Conservation (phyloP, 2,113 vertebrate genomes). For the Cyphomyrus plagiostoma region DNA sequence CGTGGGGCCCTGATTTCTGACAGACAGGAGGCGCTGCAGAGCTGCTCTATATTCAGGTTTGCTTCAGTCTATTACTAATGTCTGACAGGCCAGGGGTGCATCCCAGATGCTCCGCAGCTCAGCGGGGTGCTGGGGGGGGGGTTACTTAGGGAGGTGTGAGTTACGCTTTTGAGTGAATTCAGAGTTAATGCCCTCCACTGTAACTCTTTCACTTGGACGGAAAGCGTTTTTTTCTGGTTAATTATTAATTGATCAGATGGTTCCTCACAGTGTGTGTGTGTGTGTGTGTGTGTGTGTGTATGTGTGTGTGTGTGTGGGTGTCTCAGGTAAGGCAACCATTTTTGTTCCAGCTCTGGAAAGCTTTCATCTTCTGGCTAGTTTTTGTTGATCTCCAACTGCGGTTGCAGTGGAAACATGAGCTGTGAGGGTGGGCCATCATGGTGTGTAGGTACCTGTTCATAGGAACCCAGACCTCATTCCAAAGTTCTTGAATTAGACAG, state of each 20-base stretch:
- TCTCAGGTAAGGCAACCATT: neutral
- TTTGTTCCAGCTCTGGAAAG: neutral
- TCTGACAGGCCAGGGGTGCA: neutral
- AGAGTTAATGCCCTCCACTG: neutral
- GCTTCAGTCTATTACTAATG: neutral
- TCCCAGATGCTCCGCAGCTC: neutral
- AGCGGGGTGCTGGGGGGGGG: neutral
- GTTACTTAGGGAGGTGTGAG: neutral
- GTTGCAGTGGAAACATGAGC: neutral
- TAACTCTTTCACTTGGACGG: neutral
- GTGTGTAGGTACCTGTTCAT: neutral
- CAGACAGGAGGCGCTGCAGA: neutral
- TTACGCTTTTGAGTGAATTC: neutral
- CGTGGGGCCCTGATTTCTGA: neutral
- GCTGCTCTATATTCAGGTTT: neutral
- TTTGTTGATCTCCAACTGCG: neutral
- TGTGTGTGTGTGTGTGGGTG: no score
- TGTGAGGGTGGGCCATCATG: no score
- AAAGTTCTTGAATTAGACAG: neutral
- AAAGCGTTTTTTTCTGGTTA: constrained; percentile 17
- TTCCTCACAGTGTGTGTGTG: neutral
- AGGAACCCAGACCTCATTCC: neutral
- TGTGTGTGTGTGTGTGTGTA: no score
- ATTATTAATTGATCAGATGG: constrained; percentile 22
- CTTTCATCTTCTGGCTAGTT: neutral